phyloP scores from a whole-genome alignment of 1,140 invertebrate species.

The Trigoniulus corallinus region DNA sequence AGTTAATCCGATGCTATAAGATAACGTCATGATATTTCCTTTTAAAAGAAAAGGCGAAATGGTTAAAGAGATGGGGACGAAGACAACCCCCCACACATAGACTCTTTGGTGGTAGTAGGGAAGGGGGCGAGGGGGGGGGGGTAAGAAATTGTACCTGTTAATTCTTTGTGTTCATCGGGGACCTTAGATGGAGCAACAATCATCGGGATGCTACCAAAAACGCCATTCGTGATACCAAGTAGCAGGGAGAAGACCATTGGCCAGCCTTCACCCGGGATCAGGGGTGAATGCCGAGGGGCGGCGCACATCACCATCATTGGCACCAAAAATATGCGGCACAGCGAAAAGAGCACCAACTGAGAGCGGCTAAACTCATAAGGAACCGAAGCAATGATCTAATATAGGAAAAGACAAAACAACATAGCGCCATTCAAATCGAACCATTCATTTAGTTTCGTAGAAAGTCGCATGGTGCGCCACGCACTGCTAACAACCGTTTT shows the following conservation, averaged over 20 bases:
- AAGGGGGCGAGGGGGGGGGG: neutral
- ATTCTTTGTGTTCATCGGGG: slow-evolving; percentile 51
- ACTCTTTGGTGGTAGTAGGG: neutral
- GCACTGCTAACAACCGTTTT: no score
- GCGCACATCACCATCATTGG: slow-evolving; percentile 64
- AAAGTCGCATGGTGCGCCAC: no score
- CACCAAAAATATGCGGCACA: slow-evolving; percentile 48
- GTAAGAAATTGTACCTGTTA: no score
- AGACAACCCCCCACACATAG: neutral
- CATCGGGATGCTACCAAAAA: slow-evolving; percentile 79
- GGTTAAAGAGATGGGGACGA: neutral
- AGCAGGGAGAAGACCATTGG: slow-evolving; percentile 45
- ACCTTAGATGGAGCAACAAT: slow-evolving; percentile 71
- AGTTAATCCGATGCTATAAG: slow-evolving; percentile 68
- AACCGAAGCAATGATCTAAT: slow-evolving; percentile 58
- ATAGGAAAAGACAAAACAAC: no score
- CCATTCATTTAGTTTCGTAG: no score
- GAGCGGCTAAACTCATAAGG: slow-evolving; percentile 60
- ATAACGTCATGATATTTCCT: slow-evolving; percentile 85
- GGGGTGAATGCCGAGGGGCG: slow-evolving; percentile 47
- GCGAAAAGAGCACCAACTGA: slow-evolving; percentile 51
- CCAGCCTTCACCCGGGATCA: slow-evolving; percentile 48
- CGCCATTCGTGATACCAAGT: slow-evolving; percentile 66
- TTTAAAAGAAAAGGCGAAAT: neutral
- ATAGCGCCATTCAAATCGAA: neutral